Percentiles rank a stretch among this genome's conserved stretches.
These are phyloP conservation scores for Sebastes itinus DNA, from an alignment of 2,797 vertebrate species.

Conservation along the genomic window DNA sequence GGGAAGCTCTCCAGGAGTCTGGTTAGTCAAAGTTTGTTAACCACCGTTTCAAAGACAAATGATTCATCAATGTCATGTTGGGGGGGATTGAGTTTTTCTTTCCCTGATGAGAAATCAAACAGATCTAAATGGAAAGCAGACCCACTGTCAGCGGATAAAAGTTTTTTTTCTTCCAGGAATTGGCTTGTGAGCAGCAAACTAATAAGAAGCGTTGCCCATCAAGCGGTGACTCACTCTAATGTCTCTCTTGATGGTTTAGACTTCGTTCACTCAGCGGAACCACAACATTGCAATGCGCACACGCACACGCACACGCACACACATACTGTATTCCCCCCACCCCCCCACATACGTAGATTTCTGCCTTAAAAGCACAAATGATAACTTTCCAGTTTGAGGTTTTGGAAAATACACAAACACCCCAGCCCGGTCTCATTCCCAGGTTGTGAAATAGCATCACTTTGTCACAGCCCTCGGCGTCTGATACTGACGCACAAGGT, in stretches of 20 bases:
- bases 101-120: constrained; percentile 58
- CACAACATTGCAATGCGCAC: neutral
- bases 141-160: constrained; percentile 36
- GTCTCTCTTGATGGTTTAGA: constrained; percentile 27
- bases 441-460: no score
- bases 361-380: neutral
- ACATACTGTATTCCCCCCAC: neutral
- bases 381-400: neutral
- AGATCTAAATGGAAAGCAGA: constrained; percentile 42
- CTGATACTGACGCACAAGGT: neutral
- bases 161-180: constrained; percentile 39
- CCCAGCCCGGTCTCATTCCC: no score
- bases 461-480: neutral
- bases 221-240: constrained; percentile 39
- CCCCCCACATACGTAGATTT: neutral
- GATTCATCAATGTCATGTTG: constrained; percentile 61
- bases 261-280: constrained; percentile 30
- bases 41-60: constrained; percentile 61
- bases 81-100: constrained; percentile 11
- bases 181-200: constrained; percentile 11
- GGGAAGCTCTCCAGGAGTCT: constrained; percentile 61
- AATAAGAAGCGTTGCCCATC: constrained; percentile 8
- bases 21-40: constrained; percentile 65
- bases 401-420: neutral
- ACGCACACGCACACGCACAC: neutral